phyloP scores from a whole-genome alignment of 2,797 vertebrate species.

The Hoplostethus atlanticus region DNA sequence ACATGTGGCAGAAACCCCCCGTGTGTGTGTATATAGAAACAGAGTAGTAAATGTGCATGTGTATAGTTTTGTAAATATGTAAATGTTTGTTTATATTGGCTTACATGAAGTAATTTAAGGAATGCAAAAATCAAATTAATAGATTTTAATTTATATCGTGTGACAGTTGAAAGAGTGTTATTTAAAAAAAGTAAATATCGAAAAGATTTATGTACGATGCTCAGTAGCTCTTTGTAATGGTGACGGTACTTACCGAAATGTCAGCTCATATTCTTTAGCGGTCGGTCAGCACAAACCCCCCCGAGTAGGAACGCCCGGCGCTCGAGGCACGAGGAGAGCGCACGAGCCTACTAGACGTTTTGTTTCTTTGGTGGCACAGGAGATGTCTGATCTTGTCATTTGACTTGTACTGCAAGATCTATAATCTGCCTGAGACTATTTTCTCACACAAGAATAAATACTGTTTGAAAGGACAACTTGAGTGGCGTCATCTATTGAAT shows the following conservation, averaged over 20 bases:
- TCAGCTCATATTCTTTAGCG: conserved; percentile 67
- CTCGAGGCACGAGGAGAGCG: conserved; percentile 55
- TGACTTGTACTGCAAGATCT: conserved; percentile 73
- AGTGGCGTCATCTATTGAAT: conserved; percentile 6
- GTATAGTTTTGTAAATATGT: conserved; percentile 86
- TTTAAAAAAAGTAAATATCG: conserved; percentile 80
- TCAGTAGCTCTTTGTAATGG: conserved; percentile 82
- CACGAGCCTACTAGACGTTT: conserved; percentile 38
- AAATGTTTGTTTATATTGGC: conserved; percentile 85
- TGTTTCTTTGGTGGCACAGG: conserved; percentile 54
- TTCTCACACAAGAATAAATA: conserved; percentile 85
- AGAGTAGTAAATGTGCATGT: conserved; percentile 82
- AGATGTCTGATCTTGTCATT: conserved; percentile 75
- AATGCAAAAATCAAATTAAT: conserved; percentile 84
- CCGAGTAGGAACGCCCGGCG: conserved; percentile 17
- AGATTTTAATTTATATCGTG: conserved; percentile 87
- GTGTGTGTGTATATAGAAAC: conserved; percentile 64
- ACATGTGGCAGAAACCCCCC: conserved; percentile 48
- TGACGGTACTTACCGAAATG: conserved; percentile 75
- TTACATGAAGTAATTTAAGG: conserved; percentile 86
- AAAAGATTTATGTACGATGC: conserved; percentile 80
- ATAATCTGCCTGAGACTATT: conserved; percentile 80
- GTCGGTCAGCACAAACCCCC: conserved; percentile 53
- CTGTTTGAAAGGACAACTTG: conserved; percentile 74
- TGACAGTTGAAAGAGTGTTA: conserved; percentile 81